phyloP scores from a whole-genome alignment of 2,797 vertebrate species.

The Acanthis flammea region DNA sequence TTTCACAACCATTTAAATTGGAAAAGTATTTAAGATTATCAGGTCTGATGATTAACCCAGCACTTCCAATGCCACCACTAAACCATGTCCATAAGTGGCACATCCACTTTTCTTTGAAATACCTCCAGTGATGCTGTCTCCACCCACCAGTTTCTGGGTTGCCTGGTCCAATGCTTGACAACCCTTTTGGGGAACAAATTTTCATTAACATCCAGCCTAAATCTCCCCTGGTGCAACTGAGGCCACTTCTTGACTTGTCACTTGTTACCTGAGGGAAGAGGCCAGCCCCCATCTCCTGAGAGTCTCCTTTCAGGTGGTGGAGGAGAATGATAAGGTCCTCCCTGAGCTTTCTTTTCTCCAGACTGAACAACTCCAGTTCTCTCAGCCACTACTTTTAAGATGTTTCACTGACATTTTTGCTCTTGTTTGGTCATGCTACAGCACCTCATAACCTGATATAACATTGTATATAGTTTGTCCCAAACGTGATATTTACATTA shows the following conservation, averaged over 20 bases:
- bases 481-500: background rate
- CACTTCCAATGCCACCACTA: rapidly evolving
- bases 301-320: background rate
- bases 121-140: no score
- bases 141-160: background rate
- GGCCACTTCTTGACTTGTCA: background rate
- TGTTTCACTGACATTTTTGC: background rate
- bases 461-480: background rate
- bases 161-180: background rate
- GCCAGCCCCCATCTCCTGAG: rapidly evolving
- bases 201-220: background rate
- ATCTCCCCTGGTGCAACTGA: background rate
- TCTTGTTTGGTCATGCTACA: background rate
- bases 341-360: background rate
- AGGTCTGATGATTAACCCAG: background rate
- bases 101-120: background rate
- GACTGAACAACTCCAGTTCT: background rate
- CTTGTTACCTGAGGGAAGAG: background rate
- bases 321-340: background rate
- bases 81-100: background rate
- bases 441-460: background rate
- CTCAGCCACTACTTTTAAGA: background rate
- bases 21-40: background rate
- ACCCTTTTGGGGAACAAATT: background rate
- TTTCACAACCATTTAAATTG: background rate